These are phyloP conservation scores for Acheta domesticus DNA, from an alignment of 2,888 invertebrate genomes.

Conservation along the genomic window DNA sequence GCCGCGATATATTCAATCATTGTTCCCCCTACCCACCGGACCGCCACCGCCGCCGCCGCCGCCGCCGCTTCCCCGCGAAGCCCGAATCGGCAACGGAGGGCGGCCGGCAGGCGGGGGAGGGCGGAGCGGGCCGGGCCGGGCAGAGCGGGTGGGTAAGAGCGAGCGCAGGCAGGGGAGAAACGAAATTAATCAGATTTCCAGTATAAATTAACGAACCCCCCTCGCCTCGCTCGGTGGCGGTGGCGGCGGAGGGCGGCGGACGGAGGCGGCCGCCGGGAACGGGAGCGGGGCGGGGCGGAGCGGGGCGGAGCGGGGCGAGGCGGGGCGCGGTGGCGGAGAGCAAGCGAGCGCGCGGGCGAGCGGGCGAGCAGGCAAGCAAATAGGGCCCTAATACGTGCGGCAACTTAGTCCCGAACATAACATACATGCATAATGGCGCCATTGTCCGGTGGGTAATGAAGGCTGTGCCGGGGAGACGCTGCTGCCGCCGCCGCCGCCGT, in stretches of 20 bases:
- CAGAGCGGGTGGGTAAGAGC: slow-evolving; percentile 18
- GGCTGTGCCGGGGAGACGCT: slow-evolving; percentile 18
- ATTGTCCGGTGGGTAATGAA: slow-evolving; percentile 29
- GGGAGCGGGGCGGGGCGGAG: not conserved
- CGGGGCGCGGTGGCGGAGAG: not conserved
- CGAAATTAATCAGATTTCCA: slow-evolving; percentile 35
- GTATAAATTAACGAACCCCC: slow-evolving; percentile 34
- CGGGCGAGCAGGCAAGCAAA: not conserved
- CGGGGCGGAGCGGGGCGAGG: not conserved
- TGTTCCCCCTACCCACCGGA: not conserved
- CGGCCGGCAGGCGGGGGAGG: not conserved
- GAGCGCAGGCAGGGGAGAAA: slow-evolving; percentile 26
- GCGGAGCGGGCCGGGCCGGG: not conserved
- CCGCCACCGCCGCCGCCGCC: not conserved
- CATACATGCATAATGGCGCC: slow-evolving; percentile 28
- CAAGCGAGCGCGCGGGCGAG: not conserved
- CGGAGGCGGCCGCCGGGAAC: not conserved
- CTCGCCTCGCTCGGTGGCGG: not conserved
- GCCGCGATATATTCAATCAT: slow-evolving; percentile 18
- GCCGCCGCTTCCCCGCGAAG: not conserved
- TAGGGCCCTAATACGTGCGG: slow-evolving; percentile 25
- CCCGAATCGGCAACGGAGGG: not conserved
- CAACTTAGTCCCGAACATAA: slow-evolving; percentile 30
- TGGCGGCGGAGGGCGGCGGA: not conserved
- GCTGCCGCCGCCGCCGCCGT: not conserved